Evolutionary conservation across 2,888 invertebrate genomes (phyloP).

Genomic region (Scaptomyza polygonia): DNA sequence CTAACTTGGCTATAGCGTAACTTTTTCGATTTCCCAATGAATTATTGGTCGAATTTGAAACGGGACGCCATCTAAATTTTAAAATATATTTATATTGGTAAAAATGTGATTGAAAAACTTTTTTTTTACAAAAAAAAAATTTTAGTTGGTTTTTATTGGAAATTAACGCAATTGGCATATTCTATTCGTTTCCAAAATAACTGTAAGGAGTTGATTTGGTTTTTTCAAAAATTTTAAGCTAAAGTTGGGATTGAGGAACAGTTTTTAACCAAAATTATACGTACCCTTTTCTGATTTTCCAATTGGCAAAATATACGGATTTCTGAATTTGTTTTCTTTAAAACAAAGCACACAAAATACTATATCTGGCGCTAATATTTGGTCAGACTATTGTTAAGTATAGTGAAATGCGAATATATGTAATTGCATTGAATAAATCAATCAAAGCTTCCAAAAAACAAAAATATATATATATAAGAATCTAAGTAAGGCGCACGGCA

Average conservation of each 20-base stretch:
- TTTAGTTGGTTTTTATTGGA: background rate
- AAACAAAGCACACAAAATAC: slow-evolving; percentile 23
- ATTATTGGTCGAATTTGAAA: background rate
- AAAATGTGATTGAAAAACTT: background rate
- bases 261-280: background rate
- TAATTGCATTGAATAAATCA: slow-evolving; percentile 47
- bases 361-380: slow-evolving; percentile 9
- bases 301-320: slow-evolving; percentile 15
- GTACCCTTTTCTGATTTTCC: background rate
- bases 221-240: background rate
- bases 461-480: slow-evolving; percentile 5
- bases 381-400: slow-evolving; percentile 38
- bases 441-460: slow-evolving; percentile 44
- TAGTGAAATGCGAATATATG: slow-evolving; percentile 28
- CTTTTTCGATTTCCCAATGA: background rate
- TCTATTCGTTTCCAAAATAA: background rate
- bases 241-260: slow-evolving; percentile 4
- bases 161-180: background rate
- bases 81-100: background rate
- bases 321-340: slow-evolving; percentile 1
- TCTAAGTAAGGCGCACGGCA: slow-evolving; percentile 26
- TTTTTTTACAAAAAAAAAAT: background rate
- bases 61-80: background rate
- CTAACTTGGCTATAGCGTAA: slow-evolving; percentile 7
- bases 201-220: background rate